Evolutionary conservation across 2,888 invertebrate genomes (phyloP), one percentile per base, ranked within the genome.

Genomic region (Aporophyla nigra): DNA sequence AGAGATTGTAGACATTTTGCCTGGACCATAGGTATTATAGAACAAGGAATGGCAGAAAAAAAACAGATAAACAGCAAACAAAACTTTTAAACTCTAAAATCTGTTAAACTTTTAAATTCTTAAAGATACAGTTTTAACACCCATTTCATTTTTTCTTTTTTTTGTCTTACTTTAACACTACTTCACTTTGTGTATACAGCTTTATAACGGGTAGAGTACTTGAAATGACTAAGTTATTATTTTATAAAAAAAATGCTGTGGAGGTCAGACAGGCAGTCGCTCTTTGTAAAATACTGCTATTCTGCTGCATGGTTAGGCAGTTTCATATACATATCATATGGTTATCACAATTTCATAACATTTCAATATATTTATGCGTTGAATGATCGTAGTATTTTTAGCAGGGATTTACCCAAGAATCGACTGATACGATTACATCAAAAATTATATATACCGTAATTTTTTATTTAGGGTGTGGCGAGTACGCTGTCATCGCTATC

Each of bases 401-500:
- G 27, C 70, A 12, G 79, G 76, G 70, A 7, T 78, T 58, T 53
- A 58, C 69, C 76, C 27, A 12, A 58, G 5, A 51, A 33, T 51
- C n/a, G 5, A 1, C 24, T 76, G 46, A 46, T 3, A 53, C 19
- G n/a, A 53, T 46, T 27, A 74, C 16, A 27, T 16, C 21, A 14
- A n/a, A n/a, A 27, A 27, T n/a, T 12, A 40, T 3, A 10, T 24
- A 9, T 9, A 24, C 12, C 10, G 10, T 3, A 53, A n/a, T 5
- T 7, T 21, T 21, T 0, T 21, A 21, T 62, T 33, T 46, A 5
- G 6, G 27, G n/a, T 33, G 7, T 49, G 19, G n/a, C 33, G 3
- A 33, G 21, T 12, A 27, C 12, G 19, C 19, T 0, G 6, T 24
- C 10, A 46, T 46, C 12, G 0, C 6, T 46, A 16, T 10, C 2